Conservation (phyloP, 1,140 invertebrate genomes). For the Calliopsis andreniformis region DNA sequence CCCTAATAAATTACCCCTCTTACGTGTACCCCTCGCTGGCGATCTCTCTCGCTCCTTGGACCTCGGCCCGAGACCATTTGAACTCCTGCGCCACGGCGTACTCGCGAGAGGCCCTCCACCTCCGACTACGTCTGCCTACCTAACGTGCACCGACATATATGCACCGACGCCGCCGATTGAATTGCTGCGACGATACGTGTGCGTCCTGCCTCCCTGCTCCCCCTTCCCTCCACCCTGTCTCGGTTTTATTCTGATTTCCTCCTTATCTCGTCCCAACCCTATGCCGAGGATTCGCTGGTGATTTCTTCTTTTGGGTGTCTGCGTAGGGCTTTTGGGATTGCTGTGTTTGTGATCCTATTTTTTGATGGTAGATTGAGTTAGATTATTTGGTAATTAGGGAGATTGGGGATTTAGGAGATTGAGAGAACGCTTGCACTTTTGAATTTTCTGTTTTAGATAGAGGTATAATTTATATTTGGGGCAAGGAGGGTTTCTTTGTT, state of each 20-base stretch:
- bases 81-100: slow-evolving; percentile 64
- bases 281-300: too few relatives aligned
- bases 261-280: too few relatives aligned
- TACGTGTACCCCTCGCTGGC: slow-evolving; percentile 47
- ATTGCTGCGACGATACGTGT: slow-evolving; percentile 64
- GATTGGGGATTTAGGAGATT: too few relatives aligned
- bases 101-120: slow-evolving; percentile 39
- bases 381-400: too few relatives aligned
- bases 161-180: slow-evolving; percentile 51
- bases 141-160: slow-evolving; percentile 19
- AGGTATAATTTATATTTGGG: too few relatives aligned
- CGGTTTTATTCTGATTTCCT: neutral
- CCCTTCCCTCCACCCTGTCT: slow-evolving; percentile 14
- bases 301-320: too few relatives aligned
- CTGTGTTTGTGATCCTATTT: too few relatives aligned
- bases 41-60: slow-evolving; percentile 30
- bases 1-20: slow-evolving; percentile 76
- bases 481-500: too few relatives aligned
- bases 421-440: too few relatives aligned
- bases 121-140: neutral
- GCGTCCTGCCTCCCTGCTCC: neutral
- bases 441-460: too few relatives aligned
- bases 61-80: slow-evolving; percentile 58
- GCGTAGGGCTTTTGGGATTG: too few relatives aligned
- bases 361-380: too few relatives aligned